phyloP scores from a whole-genome alignment of 2,888 invertebrate species.

The Drosophila neonasuta region DNA sequence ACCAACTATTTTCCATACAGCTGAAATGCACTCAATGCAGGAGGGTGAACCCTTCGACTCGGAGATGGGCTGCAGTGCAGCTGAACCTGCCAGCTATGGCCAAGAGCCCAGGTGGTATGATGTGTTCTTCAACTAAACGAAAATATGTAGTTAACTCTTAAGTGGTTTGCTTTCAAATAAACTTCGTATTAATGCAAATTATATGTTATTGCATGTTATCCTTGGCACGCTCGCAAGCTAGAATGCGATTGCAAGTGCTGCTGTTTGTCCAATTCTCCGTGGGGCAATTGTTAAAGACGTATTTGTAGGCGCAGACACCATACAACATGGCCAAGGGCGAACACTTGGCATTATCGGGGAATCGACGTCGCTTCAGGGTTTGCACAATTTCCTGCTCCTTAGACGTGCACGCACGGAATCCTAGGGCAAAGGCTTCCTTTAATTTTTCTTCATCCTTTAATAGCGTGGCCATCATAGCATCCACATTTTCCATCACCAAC shows the following conservation, averaged over 20 bases:
- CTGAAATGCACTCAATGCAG: constrained; percentile 6
- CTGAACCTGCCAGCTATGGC: constrained; percentile 4
- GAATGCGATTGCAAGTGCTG: constrained; percentile 29
- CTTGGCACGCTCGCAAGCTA: constrained; percentile 8
- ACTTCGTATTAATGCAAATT: constrained; percentile 9
- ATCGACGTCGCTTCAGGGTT: constrained; percentile 12
- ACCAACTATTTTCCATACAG: neutral
- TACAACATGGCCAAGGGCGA: constrained; percentile 42
- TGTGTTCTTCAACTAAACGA: constrained; percentile 48
- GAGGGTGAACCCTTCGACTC: neutral
- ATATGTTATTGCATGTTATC: neutral
- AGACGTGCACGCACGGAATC: neutral
- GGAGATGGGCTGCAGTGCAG: constrained; percentile 32
- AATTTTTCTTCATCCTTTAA: neutral
- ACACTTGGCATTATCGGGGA: constrained; percentile 8
- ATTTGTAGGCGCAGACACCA: constrained; percentile 47
- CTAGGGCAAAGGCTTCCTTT: neutral
- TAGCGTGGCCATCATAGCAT: neutral
- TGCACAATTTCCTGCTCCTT: constrained; percentile 12
- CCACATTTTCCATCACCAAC: constrained; percentile 2
- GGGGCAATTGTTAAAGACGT: constrained; percentile 50
- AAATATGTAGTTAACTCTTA: neutral
- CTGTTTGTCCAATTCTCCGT: constrained; percentile 42
- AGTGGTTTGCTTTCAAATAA: constrained; percentile 1
- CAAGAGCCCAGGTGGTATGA: constrained; percentile 56